phyloP scores from a whole-genome alignment of 2,797 vertebrate species.

The Remorina albescens region DNA sequence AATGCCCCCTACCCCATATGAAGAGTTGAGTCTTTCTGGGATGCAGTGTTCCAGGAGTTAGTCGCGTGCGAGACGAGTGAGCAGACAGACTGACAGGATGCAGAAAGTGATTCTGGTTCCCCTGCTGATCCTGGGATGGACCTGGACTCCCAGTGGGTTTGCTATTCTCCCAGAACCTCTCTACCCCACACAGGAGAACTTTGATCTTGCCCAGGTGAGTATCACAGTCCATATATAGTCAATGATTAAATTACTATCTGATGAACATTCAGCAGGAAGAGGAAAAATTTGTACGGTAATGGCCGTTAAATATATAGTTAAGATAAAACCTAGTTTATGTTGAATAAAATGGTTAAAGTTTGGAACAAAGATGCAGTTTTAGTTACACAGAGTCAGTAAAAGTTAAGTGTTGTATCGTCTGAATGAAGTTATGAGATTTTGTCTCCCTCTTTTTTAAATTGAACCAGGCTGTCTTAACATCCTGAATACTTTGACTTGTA shows the following conservation, averaged over 20 bases:
- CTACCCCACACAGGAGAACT: constrained; percentile 90
- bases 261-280: too few relatives aligned
- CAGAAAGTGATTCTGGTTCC: constrained; percentile 52
- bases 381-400: too few relatives aligned
- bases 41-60: constrained; percentile 18
- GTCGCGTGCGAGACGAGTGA: constrained; percentile 20
- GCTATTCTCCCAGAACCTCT: constrained; percentile 71
- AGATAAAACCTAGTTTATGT: not conserved
- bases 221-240: not conserved
- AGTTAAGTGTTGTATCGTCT: not conserved
- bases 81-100: constrained; percentile 52
- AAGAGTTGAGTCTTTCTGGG: constrained; percentile 9
- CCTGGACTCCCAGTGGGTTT: constrained; percentile 60
- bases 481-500: too few relatives aligned
- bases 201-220: constrained; percentile 87
- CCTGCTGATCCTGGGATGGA: constrained; percentile 75
- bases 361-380: not conserved
- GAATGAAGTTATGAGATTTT: not conserved
- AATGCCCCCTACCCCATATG: constrained; percentile 24
- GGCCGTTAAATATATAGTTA: too few relatives aligned
- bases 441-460: not conserved
- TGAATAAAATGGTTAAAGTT: not conserved
- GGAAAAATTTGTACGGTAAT: too few relatives aligned
- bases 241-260: not conserved
- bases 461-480: too few relatives aligned